Evolutionary conservation across 2,888 invertebrate species (phyloP).

Genomic region (Andrena bicolor): DNA sequence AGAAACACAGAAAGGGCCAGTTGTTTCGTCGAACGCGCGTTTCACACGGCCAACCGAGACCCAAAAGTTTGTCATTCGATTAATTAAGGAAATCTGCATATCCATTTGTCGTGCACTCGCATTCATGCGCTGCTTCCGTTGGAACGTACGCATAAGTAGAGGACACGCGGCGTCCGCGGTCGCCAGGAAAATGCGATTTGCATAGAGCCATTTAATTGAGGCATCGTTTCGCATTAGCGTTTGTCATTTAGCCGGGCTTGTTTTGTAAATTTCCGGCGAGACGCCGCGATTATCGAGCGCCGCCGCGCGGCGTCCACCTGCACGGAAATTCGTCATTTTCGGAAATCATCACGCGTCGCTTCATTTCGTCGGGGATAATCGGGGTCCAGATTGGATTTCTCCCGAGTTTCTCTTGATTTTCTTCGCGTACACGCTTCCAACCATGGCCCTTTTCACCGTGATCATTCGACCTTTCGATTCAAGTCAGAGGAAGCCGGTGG

Average conservation of each 20-base stretch:
- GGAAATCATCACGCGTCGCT: conserved; percentile 18
- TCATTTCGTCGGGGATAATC: conserved; percentile 6
- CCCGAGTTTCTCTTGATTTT: not conserved
- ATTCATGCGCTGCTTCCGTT: conserved; percentile 31
- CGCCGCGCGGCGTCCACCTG: conserved; percentile 35
- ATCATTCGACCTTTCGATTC: not conserved
- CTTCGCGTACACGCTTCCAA: not conserved
- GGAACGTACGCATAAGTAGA: conserved; percentile 27
- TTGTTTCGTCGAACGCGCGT: not conserved
- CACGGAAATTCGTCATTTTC: conserved; percentile 24
- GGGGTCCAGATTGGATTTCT: conserved; percentile 1
- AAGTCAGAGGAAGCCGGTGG: not conserved
- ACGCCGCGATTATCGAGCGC: conserved; percentile 60
- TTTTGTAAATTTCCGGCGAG: conserved; percentile 58
- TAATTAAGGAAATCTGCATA: conserved; percentile 51
- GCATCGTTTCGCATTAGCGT: conserved; percentile 71
- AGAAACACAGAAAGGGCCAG: not conserved
- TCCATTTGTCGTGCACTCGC: conserved; percentile 35
- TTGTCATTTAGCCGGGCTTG: conserved; percentile 70
- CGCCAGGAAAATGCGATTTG: conserved; percentile 66
- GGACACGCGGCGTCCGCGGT: conserved; percentile 30
- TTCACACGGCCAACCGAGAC: conserved; percentile 11
- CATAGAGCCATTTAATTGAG: conserved; percentile 69
- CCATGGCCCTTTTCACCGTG: not conserved
- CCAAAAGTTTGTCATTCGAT: conserved; percentile 48